Base-by-base conservation (phyloP, 2,797 vertebrate genomes). In the Cichlasoma orientale region DNA sequence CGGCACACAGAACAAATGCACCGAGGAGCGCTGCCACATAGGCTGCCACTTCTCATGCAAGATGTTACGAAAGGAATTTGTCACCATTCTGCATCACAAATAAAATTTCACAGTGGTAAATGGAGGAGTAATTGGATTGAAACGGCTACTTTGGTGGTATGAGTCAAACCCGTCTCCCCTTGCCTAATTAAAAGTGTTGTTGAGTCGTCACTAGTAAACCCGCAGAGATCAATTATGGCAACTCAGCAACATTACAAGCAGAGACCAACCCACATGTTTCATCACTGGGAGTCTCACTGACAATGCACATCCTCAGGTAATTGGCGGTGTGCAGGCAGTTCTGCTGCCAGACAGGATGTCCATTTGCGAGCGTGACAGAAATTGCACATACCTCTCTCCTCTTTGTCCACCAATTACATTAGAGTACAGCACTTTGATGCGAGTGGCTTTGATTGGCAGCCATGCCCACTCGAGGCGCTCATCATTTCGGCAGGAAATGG, bases 211-310 rank as follows among this genome's bases (percentile, higher is more conserved):
- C 80, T n/a, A 25, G 83, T 78, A 85, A 87, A 91, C 89, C 91
- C 90, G 50, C 53, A 41, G 89, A 92, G 91, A 88, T 92, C 90
- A 92, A 91, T 93, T 92, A 92, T 76, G 77, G 79, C 80, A 74
- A 88, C 83, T 91, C 87, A 86, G 88, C 81, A 89, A 78, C 80
- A 88, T 88, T 86, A 47, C 61, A 74, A 75, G 83, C n/a, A 58
- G 72, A 82, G 76, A 83, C 82, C 59, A 25, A 56, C 80, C 80
- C 83, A 80, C 82, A 54, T 70, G 82, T 87, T 90, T 86, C 66
- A 85, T 85, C 82, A n/a, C 57, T 4, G 21, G 69, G 71, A 68
- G 76, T 72, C 70, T 80, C 81, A 33, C 85, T 86, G 90, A 88
- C 84, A 82, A 84, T 79, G 57, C 75, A 56, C 77, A 59, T 66